These are phyloP conservation scores for Paradoxurus hermaphroditus DNA, from an alignment of 2,113 vertebrate species.

Conservation along the genomic window DNA sequence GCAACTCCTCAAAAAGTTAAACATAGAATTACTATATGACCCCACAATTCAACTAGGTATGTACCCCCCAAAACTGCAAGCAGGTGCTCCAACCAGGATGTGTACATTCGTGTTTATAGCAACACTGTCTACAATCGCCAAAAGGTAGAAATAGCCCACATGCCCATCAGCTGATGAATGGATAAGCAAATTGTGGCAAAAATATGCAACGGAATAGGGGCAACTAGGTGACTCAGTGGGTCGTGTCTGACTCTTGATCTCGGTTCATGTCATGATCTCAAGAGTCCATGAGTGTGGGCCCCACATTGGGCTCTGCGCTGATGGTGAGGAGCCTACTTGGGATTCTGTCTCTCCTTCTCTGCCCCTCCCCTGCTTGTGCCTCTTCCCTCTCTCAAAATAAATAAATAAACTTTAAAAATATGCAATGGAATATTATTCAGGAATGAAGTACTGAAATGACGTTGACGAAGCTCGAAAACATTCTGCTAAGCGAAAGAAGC, in stretches of 20 bases:
- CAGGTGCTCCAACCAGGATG: background rate
- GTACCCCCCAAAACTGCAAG: background rate
- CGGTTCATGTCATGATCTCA: too few species aligned
- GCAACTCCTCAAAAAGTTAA: background rate
- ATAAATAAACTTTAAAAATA: too few species aligned
- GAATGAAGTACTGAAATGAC: too few species aligned
- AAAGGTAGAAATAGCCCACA: background rate
- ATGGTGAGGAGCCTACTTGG: too few species aligned
- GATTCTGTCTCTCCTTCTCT: too few species aligned
- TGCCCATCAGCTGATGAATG: background rate
- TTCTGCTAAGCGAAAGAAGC: background rate
- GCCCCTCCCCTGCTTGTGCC: too few species aligned
- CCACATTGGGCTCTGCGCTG: too few species aligned
- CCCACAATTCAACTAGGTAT: background rate
- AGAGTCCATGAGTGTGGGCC: too few species aligned
- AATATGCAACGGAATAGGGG: background rate
- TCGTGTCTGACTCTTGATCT: too few species aligned
- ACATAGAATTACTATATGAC: background rate
- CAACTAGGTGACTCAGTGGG: too few species aligned
- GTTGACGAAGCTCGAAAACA: background rate
- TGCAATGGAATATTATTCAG: background rate
- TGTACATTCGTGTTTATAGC: background rate
- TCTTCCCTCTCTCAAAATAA: too few species aligned
- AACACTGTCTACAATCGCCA: background rate
- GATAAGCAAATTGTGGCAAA: background rate